Evolutionary conservation across 2,113 vertebrate species (phyloP), one percentile per base, ranked within the genome.

Genomic region (Pyxicephalus adspersus): DNA sequence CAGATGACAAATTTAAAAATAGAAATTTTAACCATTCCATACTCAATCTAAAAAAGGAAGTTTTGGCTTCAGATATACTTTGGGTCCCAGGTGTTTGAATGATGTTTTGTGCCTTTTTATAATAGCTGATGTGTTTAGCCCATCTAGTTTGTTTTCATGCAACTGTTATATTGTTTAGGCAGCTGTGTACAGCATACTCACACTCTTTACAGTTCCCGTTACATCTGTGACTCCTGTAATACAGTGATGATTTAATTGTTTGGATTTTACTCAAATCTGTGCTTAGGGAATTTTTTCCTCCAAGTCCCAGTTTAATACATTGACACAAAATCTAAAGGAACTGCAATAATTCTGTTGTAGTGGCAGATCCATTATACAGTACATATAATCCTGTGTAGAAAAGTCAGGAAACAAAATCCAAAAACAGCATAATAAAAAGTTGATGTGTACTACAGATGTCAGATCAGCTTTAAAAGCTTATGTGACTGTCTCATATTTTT

Each of bases 321-420:
- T 54, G 13, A 77, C 23, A 66, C 45, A 3, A 76, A 31, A 58
- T 9, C 18, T 1, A 68, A 67, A n/a, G 15, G 11, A 11, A 77
- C 17, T 65, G 38, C 29, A 45, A 60, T 7, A 50, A 64, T 31
- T 26, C 52, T 3, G 25, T 45, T 45, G 5, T 4, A 29, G 16
- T 54, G 67, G 3, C 51, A 72, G 28, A 73, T 64, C n/a, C 50
- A 55, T 73, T 81, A 81, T 29, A 6, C 25, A 22, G 26, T 81
- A 73, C 73, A 72, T 22, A 25, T 16, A 26, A 81, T 55, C 79
- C 29, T 23, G 28, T 57, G 58, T 64, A 64, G 20, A 52, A 34
- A 72, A 52, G 17, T 20, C 79, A 74, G 68, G 79, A 81, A 81
- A 50, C 38, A 74, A 74, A 50, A 74, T 74, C n/a, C 73, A 73